Base-by-base conservation (phyloP, 1,140 invertebrate species). In the Heliconius hermathena region DNA sequence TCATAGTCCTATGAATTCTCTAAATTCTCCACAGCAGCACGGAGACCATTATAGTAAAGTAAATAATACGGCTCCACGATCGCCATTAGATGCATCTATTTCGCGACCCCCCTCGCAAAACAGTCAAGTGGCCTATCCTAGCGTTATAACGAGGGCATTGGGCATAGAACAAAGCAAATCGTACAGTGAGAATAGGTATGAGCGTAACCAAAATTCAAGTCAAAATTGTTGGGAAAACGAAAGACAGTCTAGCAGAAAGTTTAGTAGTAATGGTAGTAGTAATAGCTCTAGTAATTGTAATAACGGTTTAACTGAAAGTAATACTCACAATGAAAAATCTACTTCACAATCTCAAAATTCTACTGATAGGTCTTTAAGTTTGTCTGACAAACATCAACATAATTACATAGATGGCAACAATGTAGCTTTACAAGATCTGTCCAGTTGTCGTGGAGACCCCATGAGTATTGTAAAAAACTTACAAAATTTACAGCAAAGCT, bases 401-500 rank as follows among this genome's bases (percentile, higher is more conserved):
- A 88, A 84, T 81, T 93, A 92, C 88, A 93, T 94, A 90, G 93
- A 93, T 89, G 85, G 88, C 77, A 94, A 86, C 86, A 94, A 92
- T 90, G 95, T 97, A 73, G 95, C 95, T 33, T 90, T 97, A 81
- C 96, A 97, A 91, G 96, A 97, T 91, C 91, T 97, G 33, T 97
- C 96, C 49, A 96, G 96, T 86, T 97, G 96, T 90, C 92, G 96
- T 72, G 96, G 96, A 33, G 97, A 97, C 85, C 96, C 97, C 8
- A 97, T 97, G 96, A 97, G 95, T 89, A 96, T 97, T 85, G 96
- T 97, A 22, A 97, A 97, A 91, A 97, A 96, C 91, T 93, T 97
- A 77, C 96, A 97, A 91, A 91, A 95, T 82, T 95, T 96, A 80
- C 96, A 96, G 86, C 94, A 95, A 85, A 95, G 95, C 82, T 96